These are phyloP conservation scores for Coluber constrictor DNA, from an alignment of 2,797 vertebrate genomes.

Conservation along the genomic window DNA sequence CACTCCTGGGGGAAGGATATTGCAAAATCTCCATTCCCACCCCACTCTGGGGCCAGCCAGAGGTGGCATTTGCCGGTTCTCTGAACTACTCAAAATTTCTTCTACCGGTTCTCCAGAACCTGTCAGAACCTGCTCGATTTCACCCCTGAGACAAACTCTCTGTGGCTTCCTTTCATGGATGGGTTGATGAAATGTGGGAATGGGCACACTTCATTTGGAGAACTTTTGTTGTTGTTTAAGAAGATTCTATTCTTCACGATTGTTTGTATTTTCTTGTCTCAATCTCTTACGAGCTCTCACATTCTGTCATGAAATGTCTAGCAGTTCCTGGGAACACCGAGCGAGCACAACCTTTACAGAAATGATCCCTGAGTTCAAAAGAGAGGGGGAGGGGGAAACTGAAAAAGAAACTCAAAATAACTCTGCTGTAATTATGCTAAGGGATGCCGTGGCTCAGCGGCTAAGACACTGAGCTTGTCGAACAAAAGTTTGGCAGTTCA, in stretches of 20 bases:
- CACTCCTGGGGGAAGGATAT: too few relatives aligned
- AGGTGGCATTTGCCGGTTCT: too few relatives aligned
- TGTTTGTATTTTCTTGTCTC: neutral
- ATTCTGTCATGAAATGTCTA: neutral
- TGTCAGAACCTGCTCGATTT: too few relatives aligned
- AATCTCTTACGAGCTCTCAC: neutral
- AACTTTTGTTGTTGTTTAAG: neutral
- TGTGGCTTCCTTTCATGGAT: neutral
- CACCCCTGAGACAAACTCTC: neutral
- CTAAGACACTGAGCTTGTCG: too few relatives aligned
- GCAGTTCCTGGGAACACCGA: neutral
- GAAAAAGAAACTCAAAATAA: neutral
- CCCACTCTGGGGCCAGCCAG: too few relatives aligned
- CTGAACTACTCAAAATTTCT: too few relatives aligned
- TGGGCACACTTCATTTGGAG: neutral
- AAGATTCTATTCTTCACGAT: neutral
- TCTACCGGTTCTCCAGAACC: too few relatives aligned
- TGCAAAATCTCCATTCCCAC: too few relatives aligned
- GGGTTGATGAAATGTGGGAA: neutral
- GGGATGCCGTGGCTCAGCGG: too few relatives aligned
- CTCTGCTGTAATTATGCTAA: neutral
- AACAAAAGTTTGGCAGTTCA: too few relatives aligned
- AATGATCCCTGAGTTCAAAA: neutral
- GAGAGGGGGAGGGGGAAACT: fast-evolving
- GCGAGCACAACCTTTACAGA: neutral